Evolutionary conservation across 2,888 invertebrate genomes (phyloP), one percentile per base, ranked within the genome.

Genomic region (Cephus spinipes): DNA sequence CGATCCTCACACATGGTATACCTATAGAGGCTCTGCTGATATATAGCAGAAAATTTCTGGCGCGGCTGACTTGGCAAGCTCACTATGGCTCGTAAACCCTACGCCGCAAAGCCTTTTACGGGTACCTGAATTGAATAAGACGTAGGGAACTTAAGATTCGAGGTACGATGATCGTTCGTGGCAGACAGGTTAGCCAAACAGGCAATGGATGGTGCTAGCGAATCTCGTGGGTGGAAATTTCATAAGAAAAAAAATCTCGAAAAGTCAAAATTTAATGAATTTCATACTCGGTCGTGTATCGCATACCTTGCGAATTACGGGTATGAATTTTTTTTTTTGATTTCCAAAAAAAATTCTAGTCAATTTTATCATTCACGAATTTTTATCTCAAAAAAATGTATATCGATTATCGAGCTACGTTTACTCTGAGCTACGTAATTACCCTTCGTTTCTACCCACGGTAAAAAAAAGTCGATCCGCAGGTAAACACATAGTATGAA

Each of bases 111-210:
- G 76, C 74, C 77, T 76, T 79, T 79, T 77, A 79, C 76, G 79
- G 77, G 79, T 76, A 77, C 77, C 71, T 77, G 76, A 79, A 79
- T 77, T 79, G 79, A 79, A 79, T 79, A 79, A 79, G 79, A 79
- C 75, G 75, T 76, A 73, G 36, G 75, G 69, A 69, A 79, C 77
- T 74, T 77, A 74, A 76, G 71, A 77, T 76, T 79, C 76, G 76
- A 73, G 68, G 74, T 36, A 77, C 75, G 69, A 77, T 55, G 23
- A 55, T 55, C 55, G 23, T 55, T 23, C 55, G 9, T 55, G 55
- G 23, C 23, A 55, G 23, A 55, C 23, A 23, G 23, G 23, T 23
- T 9, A 15, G 55, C 9, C 23, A 55, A 55, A 55, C 9, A 55
- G 55, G 23, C 55, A 55, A 9, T 23, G 2, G 23, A 55, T 9